These are phyloP conservation scores for Melierax canorus DNA, from an alignment of 2,113 vertebrate genomes.

Conservation along the genomic window DNA sequence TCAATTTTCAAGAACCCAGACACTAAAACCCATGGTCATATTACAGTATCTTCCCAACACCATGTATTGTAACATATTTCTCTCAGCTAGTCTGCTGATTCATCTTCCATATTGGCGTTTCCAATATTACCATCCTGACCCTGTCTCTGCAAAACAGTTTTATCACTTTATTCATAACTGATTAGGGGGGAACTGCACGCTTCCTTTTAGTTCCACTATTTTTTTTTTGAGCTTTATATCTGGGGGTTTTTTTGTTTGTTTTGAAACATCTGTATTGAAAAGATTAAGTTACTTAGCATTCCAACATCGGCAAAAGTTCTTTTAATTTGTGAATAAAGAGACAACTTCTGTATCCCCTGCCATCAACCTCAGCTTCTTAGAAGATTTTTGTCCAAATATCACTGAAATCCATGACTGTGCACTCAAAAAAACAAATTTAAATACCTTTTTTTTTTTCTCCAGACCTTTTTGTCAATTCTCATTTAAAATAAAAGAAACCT, in stretches of 20 bases:
- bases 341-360: neutral
- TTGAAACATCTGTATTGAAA: conserved; percentile 73
- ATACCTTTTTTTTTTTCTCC: neutral
- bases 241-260: conserved; percentile 46
- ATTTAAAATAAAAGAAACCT: neutral
- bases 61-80: neutral
- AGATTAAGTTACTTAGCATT: conserved; percentile 49
- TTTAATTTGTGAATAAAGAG: conserved; percentile 26
- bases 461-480: neutral
- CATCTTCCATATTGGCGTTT: neutral
- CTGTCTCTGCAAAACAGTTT: neutral
- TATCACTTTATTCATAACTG: neutral
- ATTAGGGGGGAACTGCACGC: neutral
- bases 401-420: neutral
- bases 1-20: neutral
- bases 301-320: conserved; percentile 48
- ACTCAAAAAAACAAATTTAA: neutral
- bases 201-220: neutral
- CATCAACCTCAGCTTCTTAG: neutral
- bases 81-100: neutral
- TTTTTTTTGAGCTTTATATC: neutral
- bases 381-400: conserved; percentile 7
- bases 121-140: neutral
- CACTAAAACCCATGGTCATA: neutral
- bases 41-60: neutral